These are phyloP conservation scores for Zaprionus camerounensis DNA, from an alignment of 1,140 invertebrate genomes.

Conservation along the genomic window DNA sequence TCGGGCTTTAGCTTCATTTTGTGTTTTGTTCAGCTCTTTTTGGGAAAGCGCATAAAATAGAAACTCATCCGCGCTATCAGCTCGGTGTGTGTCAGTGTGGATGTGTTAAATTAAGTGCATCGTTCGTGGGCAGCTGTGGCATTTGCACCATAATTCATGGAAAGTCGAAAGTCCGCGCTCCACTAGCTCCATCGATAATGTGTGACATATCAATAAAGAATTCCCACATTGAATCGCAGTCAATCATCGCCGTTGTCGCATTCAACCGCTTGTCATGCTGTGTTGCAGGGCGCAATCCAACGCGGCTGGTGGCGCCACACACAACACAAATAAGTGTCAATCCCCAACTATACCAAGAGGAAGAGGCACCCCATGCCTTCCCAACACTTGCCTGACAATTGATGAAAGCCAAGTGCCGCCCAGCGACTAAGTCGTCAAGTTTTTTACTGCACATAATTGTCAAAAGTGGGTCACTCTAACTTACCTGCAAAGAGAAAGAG, in stretches of 20 bases:
- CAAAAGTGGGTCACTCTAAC: constrained; percentile 72
- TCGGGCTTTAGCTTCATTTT: constrained; percentile 10
- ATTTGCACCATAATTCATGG: constrained; percentile 62
- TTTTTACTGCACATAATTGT: constrained; percentile 53
- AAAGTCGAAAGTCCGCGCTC: constrained; percentile 58
- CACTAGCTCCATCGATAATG: constrained; percentile 57
- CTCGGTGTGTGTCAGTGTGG: constrained; percentile 2
- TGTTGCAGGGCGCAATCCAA: constrained; percentile 44
- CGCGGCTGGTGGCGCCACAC: constrained; percentile 47
- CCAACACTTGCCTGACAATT: constrained; percentile 42
- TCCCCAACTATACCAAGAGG: not conserved
- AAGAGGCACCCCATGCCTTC: constrained; percentile 24
- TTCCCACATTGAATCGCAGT: constrained; percentile 42
- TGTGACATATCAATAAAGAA: constrained; percentile 79
- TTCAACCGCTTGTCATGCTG: constrained; percentile 19
- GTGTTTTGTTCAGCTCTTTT: constrained; percentile 11
- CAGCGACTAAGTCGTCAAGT: not conserved
- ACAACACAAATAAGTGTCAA: constrained; percentile 51
- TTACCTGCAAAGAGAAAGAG: constrained; percentile 63
- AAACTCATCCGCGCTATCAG: constrained; percentile 51
- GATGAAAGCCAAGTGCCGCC: constrained; percentile 56
- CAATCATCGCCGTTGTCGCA: constrained; percentile 30
- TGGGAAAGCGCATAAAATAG: constrained; percentile 55
- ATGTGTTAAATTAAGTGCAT: constrained; percentile 60
- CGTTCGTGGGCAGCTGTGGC: constrained; percentile 54